Evolutionary conservation across 2,888 invertebrate genomes (phyloP), one percentile per base, ranked within the genome.

Genomic region (Idaea dimidiata): DNA sequence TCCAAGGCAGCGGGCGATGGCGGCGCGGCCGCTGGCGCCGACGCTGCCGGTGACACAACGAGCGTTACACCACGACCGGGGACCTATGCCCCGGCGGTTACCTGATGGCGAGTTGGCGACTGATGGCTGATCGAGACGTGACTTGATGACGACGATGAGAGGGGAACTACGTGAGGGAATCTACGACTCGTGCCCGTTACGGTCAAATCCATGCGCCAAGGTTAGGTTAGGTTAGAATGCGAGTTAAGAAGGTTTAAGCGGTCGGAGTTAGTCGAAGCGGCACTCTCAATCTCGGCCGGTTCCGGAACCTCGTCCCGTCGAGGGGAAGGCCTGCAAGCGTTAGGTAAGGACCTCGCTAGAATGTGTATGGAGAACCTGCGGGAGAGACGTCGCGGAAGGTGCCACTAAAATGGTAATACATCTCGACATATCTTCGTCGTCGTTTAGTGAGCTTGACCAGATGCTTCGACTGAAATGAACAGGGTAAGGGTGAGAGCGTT

Each of bases 391-490:
- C 71, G 63, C 76, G 79, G 84, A 79, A 78, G 81, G 74, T 69
- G 76, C 86, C 82, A 84, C 84, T 83, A 82, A 83, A 82, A 85
- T 83, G 68, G 70, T 66, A 83, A 77, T 10, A 79, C 79, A 77
- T 73, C 78, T 75, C 78, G 78, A 77, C 73, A 70, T 69, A 66
- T 72, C 71, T 81, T 85, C 83, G 81, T 79, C 85, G 81, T 76
- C 82, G 77, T 84, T 85, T 91, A 92, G 83, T 91, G 86, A 76
- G 91, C 92, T 84, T 92, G 91, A 80, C 92, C 92, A 79, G 89
- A 89, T 74, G 92, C 92, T 89, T 89, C 85, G 83, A 92, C 92
- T 92, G 92, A 90, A 92, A 92, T 87, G 89, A 92, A 91, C 74
- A 84, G 83, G 82, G 74, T n/a, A 32, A 32, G n/a, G 54, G 54